A percentile compares a stretch with the other conserved stretches of the same genome.
Conservation (phyloP, 2,113 vertebrate genomes). For the Sebastes schlegelii region DNA sequence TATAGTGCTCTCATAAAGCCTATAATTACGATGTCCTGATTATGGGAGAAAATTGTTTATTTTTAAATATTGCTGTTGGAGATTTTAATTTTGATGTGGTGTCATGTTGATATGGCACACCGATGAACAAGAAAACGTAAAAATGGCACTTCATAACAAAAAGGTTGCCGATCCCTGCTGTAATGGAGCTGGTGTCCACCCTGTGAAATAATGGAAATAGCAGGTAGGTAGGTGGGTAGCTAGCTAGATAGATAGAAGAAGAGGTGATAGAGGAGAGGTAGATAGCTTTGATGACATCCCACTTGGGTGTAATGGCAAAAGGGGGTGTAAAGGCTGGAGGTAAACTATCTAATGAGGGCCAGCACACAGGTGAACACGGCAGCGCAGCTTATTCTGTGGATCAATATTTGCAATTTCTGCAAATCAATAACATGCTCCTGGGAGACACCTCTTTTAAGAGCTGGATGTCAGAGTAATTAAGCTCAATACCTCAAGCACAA, state of each 20-base stretch:
- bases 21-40: no score
- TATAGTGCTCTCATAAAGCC: no score
- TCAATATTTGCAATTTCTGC: constrained; percentile 1
- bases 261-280: no score
- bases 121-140: no score
- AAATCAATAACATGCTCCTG: neutral
- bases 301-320: neutral
- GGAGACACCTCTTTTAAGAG: constrained; percentile 16
- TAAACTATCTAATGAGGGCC: neutral
- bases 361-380: neutral
- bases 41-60: no score
- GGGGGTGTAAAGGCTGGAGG: neutral
- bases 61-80: no score
- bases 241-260: neutral
- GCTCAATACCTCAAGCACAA: neutral
- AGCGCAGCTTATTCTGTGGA: neutral
- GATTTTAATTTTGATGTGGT: no score
- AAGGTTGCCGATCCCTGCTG: no score
- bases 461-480: neutral
- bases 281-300: neutral
- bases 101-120: no score
- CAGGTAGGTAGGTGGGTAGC: neutral
- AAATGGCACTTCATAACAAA: no score
- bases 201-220: neutral
- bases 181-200: no score